These are phyloP conservation scores for Teleogryllus occipitalis DNA, from an alignment of 1,140 invertebrate species.

Conservation along the genomic window DNA sequence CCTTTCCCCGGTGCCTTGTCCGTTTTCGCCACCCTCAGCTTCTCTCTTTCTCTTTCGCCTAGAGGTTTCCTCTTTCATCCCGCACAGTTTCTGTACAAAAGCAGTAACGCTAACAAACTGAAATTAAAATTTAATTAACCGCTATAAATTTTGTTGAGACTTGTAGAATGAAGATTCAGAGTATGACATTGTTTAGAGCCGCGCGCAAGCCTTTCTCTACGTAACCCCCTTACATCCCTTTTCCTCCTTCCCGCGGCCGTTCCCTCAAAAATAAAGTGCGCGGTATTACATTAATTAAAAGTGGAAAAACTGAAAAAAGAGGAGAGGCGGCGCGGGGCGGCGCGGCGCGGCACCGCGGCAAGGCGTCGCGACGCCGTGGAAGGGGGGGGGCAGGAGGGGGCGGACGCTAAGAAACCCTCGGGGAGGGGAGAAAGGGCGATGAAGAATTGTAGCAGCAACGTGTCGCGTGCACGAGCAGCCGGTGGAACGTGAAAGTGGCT, in stretches of 20 bases:
- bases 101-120: slow-evolving; percentile 30
- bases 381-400: too few species aligned
- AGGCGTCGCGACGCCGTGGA: neutral
- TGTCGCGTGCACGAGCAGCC: too few species aligned
- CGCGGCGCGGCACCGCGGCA: neutral
- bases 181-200: slow-evolving; percentile 16
- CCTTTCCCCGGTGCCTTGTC: neutral
- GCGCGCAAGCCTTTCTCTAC: neutral
- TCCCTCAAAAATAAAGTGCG: slow-evolving; percentile 15
- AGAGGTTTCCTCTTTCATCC: neutral
- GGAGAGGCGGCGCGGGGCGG: neutral
- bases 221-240: neutral
- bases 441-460: too few species aligned
- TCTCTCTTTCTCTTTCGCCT: neutral
- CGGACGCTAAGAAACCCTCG: too few species aligned
- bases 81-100: slow-evolving; percentile 12
- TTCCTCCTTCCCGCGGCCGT: neutral
- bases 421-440: too few species aligned
- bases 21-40: neutral
- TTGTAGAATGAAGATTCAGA: slow-evolving; percentile 17
- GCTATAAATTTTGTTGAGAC: slow-evolving; percentile 29
- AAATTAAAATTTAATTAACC: slow-evolving; percentile 34
- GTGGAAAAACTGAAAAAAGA: slow-evolving; percentile 29
- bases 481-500: too few species aligned
- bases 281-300: slow-evolving; percentile 33